Base-by-base conservation (phyloP, 2,888 invertebrate genomes). In the Lepeophtheirus nordmannii region DNA sequence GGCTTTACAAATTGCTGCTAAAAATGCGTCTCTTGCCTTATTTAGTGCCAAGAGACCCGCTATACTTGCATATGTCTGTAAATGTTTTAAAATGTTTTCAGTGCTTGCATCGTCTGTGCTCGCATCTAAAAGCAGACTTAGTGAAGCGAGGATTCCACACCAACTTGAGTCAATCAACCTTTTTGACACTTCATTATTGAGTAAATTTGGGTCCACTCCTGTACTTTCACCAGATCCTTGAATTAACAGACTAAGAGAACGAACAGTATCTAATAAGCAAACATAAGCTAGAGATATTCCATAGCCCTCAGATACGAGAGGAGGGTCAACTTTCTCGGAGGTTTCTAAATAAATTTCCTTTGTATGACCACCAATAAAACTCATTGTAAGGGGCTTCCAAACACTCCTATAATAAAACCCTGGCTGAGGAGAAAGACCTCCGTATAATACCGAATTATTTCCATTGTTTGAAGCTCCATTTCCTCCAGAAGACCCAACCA, bases 261-360 rank as follows among this genome's bases (percentile, higher is more conserved):
- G 82, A 64, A 94, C 89, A 70, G 91, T 85, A 75, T 96, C 96
- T 74, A 94, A 80, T 58, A 97, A 80, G 74, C 92, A 90, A 7
- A 90, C 88, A 77, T 93, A 96, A 0, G 94, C 92, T 56, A 97
- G 83, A 0, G 96, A 94, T 68, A 98, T 87, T 7, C 94, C 93
- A 77, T 97, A 98, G 0, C 97, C 96, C 70, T 97, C 94, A n/a
- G 90, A 89, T 70, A 97, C 87, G 12, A 82, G 76, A 0, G 94
- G 94, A 10, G 96, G 89, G 72, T 98, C 97, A 20, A 86, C 82
- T 74, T 94, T 91, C 73, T 98, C 98, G 72, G 96, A 76, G 86
- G 94, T 88, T 75, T 98, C 98, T 74, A 97, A 80, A 74, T 90
- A 91, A n/a, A 87, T 81, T 65, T 91, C 83, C 78, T 91, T 90